Percentiles rank a stretch among this genome's conserved stretches.
Evolutionary conservation across 2,888 invertebrate species (phyloP).

Genomic region (Agrotis segetum): DNA sequence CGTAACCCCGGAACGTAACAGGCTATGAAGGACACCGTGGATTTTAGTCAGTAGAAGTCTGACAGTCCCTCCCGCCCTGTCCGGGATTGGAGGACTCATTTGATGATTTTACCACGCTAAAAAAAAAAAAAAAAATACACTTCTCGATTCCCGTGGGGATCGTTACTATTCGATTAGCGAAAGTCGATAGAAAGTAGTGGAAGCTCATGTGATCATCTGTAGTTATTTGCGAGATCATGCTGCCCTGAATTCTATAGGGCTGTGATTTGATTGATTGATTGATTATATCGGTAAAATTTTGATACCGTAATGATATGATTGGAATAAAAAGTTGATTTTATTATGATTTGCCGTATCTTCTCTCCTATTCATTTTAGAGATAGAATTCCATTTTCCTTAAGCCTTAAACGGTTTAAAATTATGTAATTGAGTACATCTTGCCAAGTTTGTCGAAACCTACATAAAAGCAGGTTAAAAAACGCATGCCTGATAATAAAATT

Average conservation of each 20-base stretch:
- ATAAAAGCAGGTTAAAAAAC: constrained; percentile 9
- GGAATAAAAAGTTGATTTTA: constrained; percentile 1
- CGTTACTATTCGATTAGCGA: constrained; percentile 73
- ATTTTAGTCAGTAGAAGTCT: too few species aligned
- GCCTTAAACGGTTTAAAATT: not conserved
- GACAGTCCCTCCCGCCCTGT: too few species aligned
- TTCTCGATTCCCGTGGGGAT: constrained; percentile 55
- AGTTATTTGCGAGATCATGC: constrained; percentile 66
- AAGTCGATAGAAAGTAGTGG: constrained; percentile 78
- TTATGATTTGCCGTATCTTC: not conserved
- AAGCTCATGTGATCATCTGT: constrained; percentile 67
- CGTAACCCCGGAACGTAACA: too few species aligned
- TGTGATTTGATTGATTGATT: constrained; percentile 52
- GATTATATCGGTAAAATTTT: constrained; percentile 46
- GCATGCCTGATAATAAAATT: constrained; percentile 24
- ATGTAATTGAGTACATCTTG: not conserved
- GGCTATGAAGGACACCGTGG: too few species aligned
- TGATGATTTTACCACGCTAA: too few species aligned
- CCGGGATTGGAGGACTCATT: too few species aligned
- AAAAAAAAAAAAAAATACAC: too few species aligned
- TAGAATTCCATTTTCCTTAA: not conserved
- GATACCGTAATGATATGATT: constrained; percentile 13
- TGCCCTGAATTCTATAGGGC: constrained; percentile 63
- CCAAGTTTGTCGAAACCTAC: constrained; percentile 28
- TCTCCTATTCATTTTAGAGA: not conserved